Base-by-base conservation (phyloP, 2,113 vertebrate genomes). In the Otis tarda region DNA sequence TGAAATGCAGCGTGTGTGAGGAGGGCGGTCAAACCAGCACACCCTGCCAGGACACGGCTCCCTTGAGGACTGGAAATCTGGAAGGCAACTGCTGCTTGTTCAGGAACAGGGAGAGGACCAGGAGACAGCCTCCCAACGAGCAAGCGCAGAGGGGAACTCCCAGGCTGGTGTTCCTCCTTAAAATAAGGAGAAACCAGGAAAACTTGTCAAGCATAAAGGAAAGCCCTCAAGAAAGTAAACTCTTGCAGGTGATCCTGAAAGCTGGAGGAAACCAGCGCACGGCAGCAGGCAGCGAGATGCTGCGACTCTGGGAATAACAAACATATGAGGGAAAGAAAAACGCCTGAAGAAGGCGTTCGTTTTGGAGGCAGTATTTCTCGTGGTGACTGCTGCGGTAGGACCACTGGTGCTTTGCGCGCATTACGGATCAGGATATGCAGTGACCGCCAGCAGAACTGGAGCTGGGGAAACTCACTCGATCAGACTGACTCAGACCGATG, bases 281-380 rank as follows among this genome's bases (percentile, higher is more conserved):
- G 21, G 76, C 55, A 28, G 39, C 25, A 28, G 53, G 65, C 39
- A 55, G 52, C 1, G 15, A 20, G 79, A 16, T 17, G 52, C 71
- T 59, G 65, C 4, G 1, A 20, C 37, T 16, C 3, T 0, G 19
- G 70, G 45, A 67, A 25, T 5, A 39, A 19, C 16, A 24, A 35
- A 30, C 7, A 2, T 1, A 5, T 0, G 10, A 28, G 37, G 50
- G 37, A 31, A 63, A 41, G 43, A 35, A 57, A 63, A 55, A 14
- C 0, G 12, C 17, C 37, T 1, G 12, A 19, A 19, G 27, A 22
- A 7, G 19, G 31, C 2, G 30, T 5, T 21, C 1, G 4, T 18
- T 27, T 5, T 1, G 0, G 55, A 41, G 13, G 50, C 11, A 6
- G 1, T 0, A 23, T 3, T 23, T 21, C 63, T 30, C 2, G 0